These are phyloP conservation scores for Pyrocephalus nanus DNA, from an alignment of 2,797 vertebrate genomes.

Conservation along the genomic window DNA sequence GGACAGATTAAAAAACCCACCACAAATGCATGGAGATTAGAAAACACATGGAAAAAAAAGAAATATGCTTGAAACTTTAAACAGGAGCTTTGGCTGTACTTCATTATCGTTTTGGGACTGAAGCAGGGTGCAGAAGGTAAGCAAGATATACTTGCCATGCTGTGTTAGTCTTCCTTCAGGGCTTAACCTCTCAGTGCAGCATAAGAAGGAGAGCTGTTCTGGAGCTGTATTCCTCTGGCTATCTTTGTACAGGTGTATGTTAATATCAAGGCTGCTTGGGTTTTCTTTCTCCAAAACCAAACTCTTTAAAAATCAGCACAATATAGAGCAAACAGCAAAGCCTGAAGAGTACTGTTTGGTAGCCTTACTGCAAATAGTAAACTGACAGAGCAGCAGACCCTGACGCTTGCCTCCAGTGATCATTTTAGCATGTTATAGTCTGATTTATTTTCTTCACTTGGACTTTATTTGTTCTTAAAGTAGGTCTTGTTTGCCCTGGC, in stretches of 20 bases:
- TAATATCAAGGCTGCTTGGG: not conserved
- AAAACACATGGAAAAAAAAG: not conserved
- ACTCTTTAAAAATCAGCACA: not conserved
- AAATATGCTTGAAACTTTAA: not conserved
- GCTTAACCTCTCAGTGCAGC: not conserved
- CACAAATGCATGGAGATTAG: not conserved
- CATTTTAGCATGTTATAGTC: not conserved
- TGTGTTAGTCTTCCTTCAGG: not conserved
- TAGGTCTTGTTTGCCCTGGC: conserved; percentile 60
- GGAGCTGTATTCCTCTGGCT: not conserved
- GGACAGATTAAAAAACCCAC: not conserved
- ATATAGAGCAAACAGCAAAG: not conserved
- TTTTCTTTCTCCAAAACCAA: not conserved
- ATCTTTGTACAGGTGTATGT: not conserved
- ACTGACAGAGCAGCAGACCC: not conserved
- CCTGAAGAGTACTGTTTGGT: not conserved
- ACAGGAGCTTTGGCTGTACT: not conserved
- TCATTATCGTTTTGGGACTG: not conserved
- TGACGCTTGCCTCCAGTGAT: not conserved
- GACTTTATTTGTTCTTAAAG: conserved; percentile 46
- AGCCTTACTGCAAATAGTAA: not conserved
- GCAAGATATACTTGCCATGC: not conserved
- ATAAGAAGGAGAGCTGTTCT: not conserved
- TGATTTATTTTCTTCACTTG: conserved; percentile 43
- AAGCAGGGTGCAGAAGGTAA: not conserved